Base-by-base conservation (phyloP, 1,140 invertebrate species). In the Hylaeus volcanicus region DNA sequence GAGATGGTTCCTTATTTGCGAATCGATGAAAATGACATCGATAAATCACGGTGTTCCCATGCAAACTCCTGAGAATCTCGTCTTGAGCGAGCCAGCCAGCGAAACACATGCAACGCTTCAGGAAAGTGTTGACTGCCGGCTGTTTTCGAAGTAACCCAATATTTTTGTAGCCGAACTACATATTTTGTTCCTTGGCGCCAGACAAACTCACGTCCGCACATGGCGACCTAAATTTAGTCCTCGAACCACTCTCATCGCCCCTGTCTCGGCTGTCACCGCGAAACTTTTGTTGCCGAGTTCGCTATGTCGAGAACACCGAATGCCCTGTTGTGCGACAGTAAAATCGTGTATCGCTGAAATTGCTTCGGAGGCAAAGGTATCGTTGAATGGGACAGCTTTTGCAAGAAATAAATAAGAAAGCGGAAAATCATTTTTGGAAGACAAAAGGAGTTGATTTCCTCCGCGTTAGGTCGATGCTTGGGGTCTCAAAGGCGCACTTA, bases 101-200 rank as follows among this genome's bases (percentile, higher is more conserved):
- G 71, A 85, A 88, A 88, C 91, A 91, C 89, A 84, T 91, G 90
- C 72, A 87, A 87, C 88, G 79, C 88, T 89, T 93, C 91, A 90
- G 89, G 85, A 90, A 92, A 92, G 93, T 93, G 93, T 90, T 91
- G 92, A 93, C 89, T 90, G 81, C 84, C 86, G 86, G 81, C 80
- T 93, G 91, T 93, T 93, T 92, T 88, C 82, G 70, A 82, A 91
- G 93, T 93, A 93, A 93, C 91, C 86, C 88, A 90, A 93, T 92
- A 93, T 92, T 90, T 89, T 87, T 88, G 88, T 88, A 87, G 84
- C 82, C 86, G 77, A 80, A 82, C 88, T 88, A 75, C 72, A 84
- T 80, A 89, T 89, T 88, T 87, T 79, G 83, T 81, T 85, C 84
- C 63, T 84, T 89, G 91, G 92, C 92, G 92, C 92, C 92, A 92